A percentile compares a stretch with the other conserved stretches of the same genome.
Conservation (phyloP, 2,797 vertebrate species). For the Phrynocephalus vlangalii region DNA sequence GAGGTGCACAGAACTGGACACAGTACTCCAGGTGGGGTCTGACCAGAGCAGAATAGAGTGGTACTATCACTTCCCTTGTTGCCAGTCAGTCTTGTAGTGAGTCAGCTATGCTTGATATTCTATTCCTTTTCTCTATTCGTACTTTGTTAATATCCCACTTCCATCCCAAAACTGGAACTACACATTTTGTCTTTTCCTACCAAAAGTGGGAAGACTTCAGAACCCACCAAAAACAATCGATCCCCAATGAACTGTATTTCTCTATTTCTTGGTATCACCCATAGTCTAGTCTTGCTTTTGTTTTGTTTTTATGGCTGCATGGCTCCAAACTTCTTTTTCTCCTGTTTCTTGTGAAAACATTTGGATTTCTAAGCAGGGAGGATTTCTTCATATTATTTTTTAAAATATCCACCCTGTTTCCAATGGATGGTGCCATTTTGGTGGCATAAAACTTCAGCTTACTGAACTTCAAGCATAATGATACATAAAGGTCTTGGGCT, state of each 20-base stretch:
- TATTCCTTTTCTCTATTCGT: neutral
- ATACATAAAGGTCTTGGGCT: neutral
- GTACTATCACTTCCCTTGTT: no score
- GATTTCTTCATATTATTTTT: no score
- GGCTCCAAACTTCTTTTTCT: no score
- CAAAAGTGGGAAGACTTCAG: neutral
- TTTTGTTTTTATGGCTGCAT: no score
- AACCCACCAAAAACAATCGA: neutral
- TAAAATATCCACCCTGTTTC: neutral
- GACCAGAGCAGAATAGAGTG: no score
- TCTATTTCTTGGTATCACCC: no score
- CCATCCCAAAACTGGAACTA: no score
- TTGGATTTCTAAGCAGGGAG: neutral
- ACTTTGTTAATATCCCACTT: neutral
- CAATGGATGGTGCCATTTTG: neutral
- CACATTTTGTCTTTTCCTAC: no score
- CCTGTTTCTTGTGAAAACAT: neutral
- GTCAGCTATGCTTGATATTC: neutral
- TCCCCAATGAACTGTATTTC: neutral
- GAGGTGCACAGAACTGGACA: no score
- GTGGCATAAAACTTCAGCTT: neutral
- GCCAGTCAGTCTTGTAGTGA: neutral
- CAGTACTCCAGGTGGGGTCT: no score
- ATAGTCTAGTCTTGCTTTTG: no score
- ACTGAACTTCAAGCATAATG: neutral